A percentile compares a stretch with the other conserved stretches of the same genome.
Evolutionary conservation across 35 echinoderm and acorn worm species (phyloP).

Genomic region (Strongylocentrotus purpuratus): DNA sequence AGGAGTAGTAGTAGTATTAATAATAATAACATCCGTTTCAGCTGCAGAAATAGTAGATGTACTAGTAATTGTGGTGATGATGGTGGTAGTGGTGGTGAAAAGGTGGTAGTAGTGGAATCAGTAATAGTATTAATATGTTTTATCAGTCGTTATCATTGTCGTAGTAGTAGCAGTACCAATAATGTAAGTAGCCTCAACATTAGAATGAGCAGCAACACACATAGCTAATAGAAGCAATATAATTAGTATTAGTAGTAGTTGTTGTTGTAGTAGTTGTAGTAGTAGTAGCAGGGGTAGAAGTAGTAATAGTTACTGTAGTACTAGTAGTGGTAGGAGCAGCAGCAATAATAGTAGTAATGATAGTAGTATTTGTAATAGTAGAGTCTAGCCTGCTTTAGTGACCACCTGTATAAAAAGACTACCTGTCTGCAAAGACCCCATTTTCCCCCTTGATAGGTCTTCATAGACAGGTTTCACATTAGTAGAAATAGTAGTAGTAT

Average conservation of each 20-base stretch:
- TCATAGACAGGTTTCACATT: no score
- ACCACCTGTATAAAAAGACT: no score
- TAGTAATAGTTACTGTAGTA: conserved; percentile 8
- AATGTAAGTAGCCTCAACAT: background rate
- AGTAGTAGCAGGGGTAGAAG: conserved; percentile 26
- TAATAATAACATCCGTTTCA: background rate
- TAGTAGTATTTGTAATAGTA: conserved; percentile 5
- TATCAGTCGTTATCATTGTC: background rate
- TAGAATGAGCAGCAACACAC: background rate
- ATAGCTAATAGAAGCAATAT: background rate
- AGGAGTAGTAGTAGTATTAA: background rate
- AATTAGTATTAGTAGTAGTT: background rate
- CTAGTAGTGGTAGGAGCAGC: conserved; percentile 27
- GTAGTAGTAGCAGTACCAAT: background rate
- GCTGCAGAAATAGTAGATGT: background rate
- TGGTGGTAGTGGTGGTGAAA: background rate
- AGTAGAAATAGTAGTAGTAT: background rate
- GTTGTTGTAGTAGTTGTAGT: conserved; percentile 5
- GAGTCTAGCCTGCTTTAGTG: no score
- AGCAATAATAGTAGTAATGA: conserved; percentile 16
- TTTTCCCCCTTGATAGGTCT: no score
- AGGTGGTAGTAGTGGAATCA: background rate
- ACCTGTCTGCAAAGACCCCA: no score
- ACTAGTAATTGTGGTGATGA: background rate
- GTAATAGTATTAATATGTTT: background rate